These are phyloP conservation scores for Dreissena rostriformis DNA, from an alignment of 1,140 invertebrate species.

Conservation along the genomic window DNA sequence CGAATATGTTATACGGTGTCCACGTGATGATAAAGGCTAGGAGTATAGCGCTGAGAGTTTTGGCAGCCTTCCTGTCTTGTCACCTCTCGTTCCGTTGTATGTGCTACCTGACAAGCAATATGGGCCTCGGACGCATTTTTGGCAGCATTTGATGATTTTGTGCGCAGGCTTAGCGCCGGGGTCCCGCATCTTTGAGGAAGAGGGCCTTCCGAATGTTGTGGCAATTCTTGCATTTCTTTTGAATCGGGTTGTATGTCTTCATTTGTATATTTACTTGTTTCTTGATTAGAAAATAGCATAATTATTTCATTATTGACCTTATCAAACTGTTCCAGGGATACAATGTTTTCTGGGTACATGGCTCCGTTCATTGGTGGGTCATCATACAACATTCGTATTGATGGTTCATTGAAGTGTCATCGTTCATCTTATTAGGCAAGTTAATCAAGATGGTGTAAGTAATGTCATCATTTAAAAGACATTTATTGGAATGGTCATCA, in stretches of 20 bases:
- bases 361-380: constrained; percentile 7
- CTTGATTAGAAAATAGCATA: neutral
- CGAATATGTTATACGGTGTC: constrained; percentile 97
- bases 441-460: constrained; percentile 64
- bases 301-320: neutral
- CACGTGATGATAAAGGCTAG: constrained; percentile 99
- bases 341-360: neutral
- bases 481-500: constrained; percentile 24
- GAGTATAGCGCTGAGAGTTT: constrained; percentile 97
- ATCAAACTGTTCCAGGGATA: neutral
- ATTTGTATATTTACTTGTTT: constrained; percentile 11
- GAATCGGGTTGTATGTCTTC: constrained; percentile 2
- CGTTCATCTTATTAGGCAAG: constrained; percentile 43
- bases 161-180: constrained; percentile 71
- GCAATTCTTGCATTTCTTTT: neutral
- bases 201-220: neutral
- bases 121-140: constrained; percentile 74
- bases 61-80: constrained; percentile 99
- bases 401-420: constrained; percentile 18
- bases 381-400: constrained; percentile 59
- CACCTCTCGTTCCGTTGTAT: constrained; percentile 93
- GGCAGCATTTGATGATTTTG: constrained; percentile 68
- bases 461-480: constrained; percentile 51
- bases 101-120: constrained; percentile 71
- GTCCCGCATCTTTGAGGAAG: constrained; percentile 68